phyloP scores from a whole-genome alignment of 2,113 vertebrate species.

The Oryctolagus cuniculus region DNA sequence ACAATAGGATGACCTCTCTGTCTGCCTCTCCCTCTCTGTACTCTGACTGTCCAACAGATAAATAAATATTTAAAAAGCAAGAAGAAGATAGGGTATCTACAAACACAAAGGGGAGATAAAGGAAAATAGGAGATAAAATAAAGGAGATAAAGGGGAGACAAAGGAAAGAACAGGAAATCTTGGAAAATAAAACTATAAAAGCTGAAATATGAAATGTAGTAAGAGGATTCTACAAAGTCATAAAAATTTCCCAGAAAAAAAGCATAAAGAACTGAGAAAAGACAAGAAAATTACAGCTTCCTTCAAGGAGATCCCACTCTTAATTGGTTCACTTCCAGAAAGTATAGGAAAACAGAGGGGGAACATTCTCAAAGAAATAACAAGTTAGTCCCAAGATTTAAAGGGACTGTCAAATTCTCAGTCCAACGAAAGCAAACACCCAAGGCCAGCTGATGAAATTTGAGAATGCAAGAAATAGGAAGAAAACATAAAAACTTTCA shows the following conservation, averaged over 20 bases:
- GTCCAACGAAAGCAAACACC: background rate
- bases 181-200: background rate
- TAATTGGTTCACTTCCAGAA: background rate
- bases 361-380: background rate
- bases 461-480: slow-evolving; percentile 14
- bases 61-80: too few species aligned
- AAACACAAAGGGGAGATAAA: background rate
- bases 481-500: background rate
- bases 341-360: background rate
- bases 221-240: background rate
- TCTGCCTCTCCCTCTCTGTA: too few species aligned
- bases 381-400: background rate
- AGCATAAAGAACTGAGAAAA: background rate
- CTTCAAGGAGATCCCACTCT: background rate
- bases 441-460: background rate
- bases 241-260: background rate
- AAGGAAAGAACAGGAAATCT: background rate
- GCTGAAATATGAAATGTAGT: background rate
- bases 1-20: too few species aligned
- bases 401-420: background rate
- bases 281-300: background rate
- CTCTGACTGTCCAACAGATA: too few species aligned
- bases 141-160: background rate
- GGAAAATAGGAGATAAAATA: too few species aligned
- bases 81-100: background rate